Conservation (phyloP, 2,888 invertebrate genomes). For the Artemia sp. region DNA sequence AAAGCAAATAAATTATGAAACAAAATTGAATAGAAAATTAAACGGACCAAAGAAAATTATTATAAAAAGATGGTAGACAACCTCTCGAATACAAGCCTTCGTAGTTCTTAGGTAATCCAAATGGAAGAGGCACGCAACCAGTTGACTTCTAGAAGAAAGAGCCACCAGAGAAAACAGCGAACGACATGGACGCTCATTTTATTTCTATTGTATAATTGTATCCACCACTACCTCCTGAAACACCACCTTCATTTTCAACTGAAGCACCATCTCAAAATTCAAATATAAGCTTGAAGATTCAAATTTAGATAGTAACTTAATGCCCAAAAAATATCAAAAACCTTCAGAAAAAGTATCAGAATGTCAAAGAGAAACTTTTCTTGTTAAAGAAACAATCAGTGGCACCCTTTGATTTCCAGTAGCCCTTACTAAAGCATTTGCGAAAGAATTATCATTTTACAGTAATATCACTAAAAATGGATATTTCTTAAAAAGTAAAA, state of each 20-base stretch:
- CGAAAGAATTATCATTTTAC: no score
- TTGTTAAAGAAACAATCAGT: not conserved
- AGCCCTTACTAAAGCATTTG: not conserved
- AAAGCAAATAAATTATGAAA: no score
- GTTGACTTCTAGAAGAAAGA: not conserved
- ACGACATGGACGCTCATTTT: not conserved
- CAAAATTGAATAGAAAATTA: no score
- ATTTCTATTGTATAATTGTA: not conserved
- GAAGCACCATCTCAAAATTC: constrained; percentile 2
- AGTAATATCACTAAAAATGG: no score
- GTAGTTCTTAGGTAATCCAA: no score
- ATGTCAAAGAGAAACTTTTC: no score
- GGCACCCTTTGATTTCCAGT: constrained; percentile 5
- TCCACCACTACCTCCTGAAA: not conserved
- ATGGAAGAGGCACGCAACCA: not conserved
- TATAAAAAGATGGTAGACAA: no score
- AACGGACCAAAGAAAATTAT: no score
- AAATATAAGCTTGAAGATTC: not conserved
- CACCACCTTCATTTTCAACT: constrained; percentile 5
- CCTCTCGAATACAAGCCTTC: no score
- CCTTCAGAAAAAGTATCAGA: no score
- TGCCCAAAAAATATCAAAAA: not conserved
- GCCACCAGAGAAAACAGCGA: not conserved
- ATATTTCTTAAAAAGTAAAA: no score
- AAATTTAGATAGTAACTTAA: not conserved